Evolutionary conservation across 2,797 vertebrate genomes (phyloP).

Genomic region (Brachymystax lenok): DNA sequence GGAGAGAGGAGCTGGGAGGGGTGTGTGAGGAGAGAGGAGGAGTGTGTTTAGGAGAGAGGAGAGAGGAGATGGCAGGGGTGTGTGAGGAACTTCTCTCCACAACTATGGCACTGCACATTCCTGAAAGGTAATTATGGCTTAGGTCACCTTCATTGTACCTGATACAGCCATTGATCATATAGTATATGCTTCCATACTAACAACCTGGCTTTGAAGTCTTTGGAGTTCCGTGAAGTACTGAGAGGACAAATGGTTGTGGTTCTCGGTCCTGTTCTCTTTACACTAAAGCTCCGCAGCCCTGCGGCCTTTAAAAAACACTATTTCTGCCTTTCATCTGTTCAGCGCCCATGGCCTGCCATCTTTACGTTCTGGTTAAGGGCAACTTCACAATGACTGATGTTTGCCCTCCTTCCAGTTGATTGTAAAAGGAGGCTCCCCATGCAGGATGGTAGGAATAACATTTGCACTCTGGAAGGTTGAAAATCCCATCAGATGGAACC

Average conservation of each 20-base stretch:
- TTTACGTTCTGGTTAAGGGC: slow-evolving; percentile 62
- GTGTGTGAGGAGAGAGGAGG: no score
- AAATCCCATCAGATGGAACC: slow-evolving; percentile 72
- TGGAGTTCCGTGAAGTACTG: slow-evolving; percentile 35
- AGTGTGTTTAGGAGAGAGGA: no score
- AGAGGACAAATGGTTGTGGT: slow-evolving; percentile 49
- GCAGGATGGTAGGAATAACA: slow-evolving; percentile 62
- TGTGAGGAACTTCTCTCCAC: background rate
- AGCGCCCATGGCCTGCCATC: slow-evolving; percentile 49
- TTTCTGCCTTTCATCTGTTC: slow-evolving; percentile 47
- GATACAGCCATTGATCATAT: background rate
- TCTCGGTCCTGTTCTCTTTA: slow-evolving; percentile 37
- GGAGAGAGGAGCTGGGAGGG: no score
- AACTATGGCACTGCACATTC: background rate
- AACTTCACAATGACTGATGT: slow-evolving; percentile 49
- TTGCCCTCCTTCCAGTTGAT: slow-evolving; percentile 48
- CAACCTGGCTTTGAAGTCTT: slow-evolving; percentile 9
- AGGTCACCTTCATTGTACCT: slow-evolving; percentile 18
- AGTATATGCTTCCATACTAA: background rate
- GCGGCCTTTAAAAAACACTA: slow-evolving; percentile 49
- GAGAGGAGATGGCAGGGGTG: no score
- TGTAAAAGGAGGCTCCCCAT: slow-evolving; percentile 7
- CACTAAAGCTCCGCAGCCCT: slow-evolving; percentile 40
- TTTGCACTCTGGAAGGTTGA: slow-evolving; percentile 63
- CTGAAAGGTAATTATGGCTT: background rate